A percentile compares a stretch with the other conserved stretches of the same genome.
phyloP scores from a whole-genome alignment of 37 sponge, comb jelly and placozoan genomes.

The Spongia lamella region DNA sequence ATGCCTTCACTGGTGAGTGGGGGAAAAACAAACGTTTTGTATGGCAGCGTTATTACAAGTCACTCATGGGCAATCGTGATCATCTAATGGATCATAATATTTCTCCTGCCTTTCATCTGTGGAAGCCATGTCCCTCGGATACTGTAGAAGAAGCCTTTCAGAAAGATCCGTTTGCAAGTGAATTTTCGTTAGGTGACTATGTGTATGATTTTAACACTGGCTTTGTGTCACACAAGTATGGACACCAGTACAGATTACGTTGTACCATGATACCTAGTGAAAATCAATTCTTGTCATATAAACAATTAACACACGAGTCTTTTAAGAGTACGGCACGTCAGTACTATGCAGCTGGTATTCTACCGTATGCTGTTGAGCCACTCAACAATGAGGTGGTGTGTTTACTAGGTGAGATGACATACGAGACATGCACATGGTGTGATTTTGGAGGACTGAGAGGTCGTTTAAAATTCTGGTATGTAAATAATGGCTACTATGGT shows the following conservation, averaged over 20 bases:
- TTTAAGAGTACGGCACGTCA: constrained; percentile 10
- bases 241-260: constrained; percentile 19
- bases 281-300: no score
- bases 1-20: constrained; percentile 25
- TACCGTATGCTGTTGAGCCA: constrained; percentile 60
- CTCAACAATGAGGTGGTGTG: constrained; percentile 53
- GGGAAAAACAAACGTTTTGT: constrained; percentile 9
- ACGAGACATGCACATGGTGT: constrained; percentile 48
- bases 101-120: neutral
- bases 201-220: constrained; percentile 40
- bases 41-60: constrained; percentile 27
- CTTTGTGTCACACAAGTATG: neutral
- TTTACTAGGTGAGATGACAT: constrained; percentile 58
- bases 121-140: neutral
- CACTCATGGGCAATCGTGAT: neutral
- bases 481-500: no score
- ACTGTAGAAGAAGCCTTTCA: constrained; percentile 40
- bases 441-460: constrained; percentile 71
- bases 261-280: constrained; percentile 13
- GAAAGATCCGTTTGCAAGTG: constrained; percentile 9
- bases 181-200: constrained; percentile 11
- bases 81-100: no score
- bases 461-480: no score
- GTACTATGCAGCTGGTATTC: constrained; percentile 59
- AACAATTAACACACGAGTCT: neutral